phyloP scores from a whole-genome alignment of 2,888 invertebrate genomes.

The Smittia aterrima region DNA sequence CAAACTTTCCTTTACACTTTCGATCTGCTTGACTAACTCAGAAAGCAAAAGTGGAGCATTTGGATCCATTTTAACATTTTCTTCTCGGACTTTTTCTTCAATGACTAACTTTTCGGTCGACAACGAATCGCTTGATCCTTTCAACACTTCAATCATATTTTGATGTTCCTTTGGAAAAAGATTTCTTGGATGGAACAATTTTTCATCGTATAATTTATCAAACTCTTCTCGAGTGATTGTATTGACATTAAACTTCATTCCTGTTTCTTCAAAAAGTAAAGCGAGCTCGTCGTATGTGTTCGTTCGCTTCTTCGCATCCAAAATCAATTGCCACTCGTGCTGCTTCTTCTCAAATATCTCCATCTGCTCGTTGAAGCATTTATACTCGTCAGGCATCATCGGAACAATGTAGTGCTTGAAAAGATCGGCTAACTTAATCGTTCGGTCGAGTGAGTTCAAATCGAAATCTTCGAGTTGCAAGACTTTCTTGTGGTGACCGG shows the following conservation, averaged over 20 bases:
- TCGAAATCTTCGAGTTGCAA: constrained; percentile 12
- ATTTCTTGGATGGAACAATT: background rate
- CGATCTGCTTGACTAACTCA: background rate
- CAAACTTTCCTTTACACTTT: background rate
- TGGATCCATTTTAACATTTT: background rate
- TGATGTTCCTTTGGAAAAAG: background rate
- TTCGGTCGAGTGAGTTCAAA: background rate
- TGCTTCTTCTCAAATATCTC: constrained; percentile 22
- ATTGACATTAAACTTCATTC: background rate
- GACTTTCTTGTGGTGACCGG: background rate
- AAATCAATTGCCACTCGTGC: constrained; percentile 10
- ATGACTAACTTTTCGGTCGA: no score
- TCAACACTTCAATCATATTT: background rate
- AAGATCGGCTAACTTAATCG: background rate
- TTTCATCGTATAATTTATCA: background rate
- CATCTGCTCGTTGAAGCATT: background rate
- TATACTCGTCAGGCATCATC: constrained; percentile 15
- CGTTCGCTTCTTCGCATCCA: background rate
- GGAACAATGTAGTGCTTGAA: constrained; percentile 12
- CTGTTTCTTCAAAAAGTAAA: background rate
- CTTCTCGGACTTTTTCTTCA: background rate
- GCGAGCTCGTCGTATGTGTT: no score
- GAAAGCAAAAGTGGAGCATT: background rate
- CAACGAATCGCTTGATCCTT: background rate
- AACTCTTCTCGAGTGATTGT: background rate